A percentile compares a stretch with the other conserved stretches of the same genome.
Evolutionary conservation across 2,113 vertebrate genomes (phyloP).

Genomic region (Mobula hypostoma): DNA sequence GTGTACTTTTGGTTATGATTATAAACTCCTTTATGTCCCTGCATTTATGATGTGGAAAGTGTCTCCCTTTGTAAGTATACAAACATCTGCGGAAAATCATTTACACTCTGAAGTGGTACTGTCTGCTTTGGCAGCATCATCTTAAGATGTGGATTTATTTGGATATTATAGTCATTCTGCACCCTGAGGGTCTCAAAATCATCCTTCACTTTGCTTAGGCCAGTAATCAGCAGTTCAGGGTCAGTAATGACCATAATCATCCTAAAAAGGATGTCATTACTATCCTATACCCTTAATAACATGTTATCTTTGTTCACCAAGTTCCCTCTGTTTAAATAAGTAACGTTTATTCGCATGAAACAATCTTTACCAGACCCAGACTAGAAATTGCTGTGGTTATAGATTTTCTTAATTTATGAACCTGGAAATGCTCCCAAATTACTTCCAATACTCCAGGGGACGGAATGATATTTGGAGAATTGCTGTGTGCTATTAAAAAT

Average conservation of each 20-base stretch:
- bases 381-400: constrained; percentile 23
- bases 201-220: not conserved
- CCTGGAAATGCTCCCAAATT: constrained; percentile 3
- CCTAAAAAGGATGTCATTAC: constrained; percentile 27
- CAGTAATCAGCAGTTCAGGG: constrained; percentile 21
- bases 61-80: not conserved
- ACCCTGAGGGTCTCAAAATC: constrained; percentile 19
- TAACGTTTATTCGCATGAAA: constrained; percentile 19
- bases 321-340: constrained; percentile 22
- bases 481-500: not conserved
- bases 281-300: not conserved
- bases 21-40: not conserved
- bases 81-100: constrained; percentile 1
- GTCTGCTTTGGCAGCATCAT: not conserved
- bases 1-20: not conserved
- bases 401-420: constrained; percentile 27
- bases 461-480: not conserved
- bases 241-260: constrained; percentile 25
- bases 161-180: not conserved
- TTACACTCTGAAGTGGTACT: not conserved
- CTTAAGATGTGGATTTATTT: constrained; percentile 5
- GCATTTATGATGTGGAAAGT: not conserved
- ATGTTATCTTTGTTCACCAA: constrained; percentile 15
- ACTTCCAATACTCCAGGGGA: constrained; percentile 23
- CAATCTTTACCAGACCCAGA: not conserved